A percentile compares a stretch with the other conserved stretches of the same genome.
Evolutionary conservation across 1,140 invertebrate genomes (phyloP).

Genomic region (Dendroctonus ponderosae): DNA sequence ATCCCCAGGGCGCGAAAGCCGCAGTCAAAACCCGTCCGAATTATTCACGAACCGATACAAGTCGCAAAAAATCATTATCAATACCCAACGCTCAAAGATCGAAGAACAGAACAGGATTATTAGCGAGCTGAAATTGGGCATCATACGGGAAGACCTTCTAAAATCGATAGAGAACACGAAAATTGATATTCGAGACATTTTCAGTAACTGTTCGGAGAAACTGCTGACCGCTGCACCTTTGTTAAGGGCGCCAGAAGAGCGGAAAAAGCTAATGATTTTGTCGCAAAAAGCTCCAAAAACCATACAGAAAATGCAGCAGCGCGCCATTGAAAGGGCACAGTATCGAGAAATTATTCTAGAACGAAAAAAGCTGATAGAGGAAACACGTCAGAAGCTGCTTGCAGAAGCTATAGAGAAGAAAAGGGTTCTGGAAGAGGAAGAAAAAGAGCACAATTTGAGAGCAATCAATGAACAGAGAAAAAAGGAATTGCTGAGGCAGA

Average conservation of each 20-base stretch:
- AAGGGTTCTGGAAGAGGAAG: constrained; percentile 59
- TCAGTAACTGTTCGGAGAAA: constrained; percentile 57
- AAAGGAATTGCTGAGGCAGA: constrained; percentile 59
- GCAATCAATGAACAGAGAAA: constrained; percentile 59
- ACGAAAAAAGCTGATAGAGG: constrained; percentile 59
- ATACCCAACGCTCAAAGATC: constrained; percentile 61
- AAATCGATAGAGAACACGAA: constrained; percentile 58
- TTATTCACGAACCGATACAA: constrained; percentile 53
- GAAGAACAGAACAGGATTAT: constrained; percentile 63
- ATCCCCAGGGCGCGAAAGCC: background rate
- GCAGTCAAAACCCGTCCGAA: constrained; percentile 1
- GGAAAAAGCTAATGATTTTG: constrained; percentile 53
- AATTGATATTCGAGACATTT: constrained; percentile 58
- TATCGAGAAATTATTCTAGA: constrained; percentile 62
- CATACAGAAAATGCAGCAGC: constrained; percentile 62
- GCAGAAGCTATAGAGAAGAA: constrained; percentile 54
- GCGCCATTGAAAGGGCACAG: constrained; percentile 60
- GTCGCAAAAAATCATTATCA: constrained; percentile 64
- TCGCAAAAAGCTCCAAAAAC: constrained; percentile 57
- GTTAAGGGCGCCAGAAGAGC: constrained; percentile 52
- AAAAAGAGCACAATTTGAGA: constrained; percentile 58
- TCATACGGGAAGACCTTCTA: constrained; percentile 59
- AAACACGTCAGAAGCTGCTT: constrained; percentile 58
- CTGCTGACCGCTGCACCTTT: constrained; percentile 43
- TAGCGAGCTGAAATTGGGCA: constrained; percentile 62